Base-by-base conservation (phyloP, 2,888 invertebrate genomes). In the Dolichopus griseipennis region DNA sequence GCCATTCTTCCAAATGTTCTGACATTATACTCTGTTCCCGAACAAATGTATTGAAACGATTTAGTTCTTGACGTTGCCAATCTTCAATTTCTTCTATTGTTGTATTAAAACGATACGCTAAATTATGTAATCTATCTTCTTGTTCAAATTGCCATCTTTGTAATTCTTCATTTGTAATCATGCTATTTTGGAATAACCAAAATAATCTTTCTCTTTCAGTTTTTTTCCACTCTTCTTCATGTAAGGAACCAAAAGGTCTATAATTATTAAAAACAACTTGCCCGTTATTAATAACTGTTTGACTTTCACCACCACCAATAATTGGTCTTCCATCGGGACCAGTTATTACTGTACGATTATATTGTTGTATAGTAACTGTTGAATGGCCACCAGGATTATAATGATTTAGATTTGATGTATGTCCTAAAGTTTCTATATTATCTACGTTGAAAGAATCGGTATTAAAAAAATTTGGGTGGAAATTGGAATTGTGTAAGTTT, bases 141-240 rank as follows among this genome's bases (percentile, higher is more conserved):
- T 80, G 78, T 69, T 78, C 75, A 5, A 72, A 74, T 67, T 80
- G 78, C 80, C 80, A 80, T 18, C 75, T 76, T 64, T 76, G 76
- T 2, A 80, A 69, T 0, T 74, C 73, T 43, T 77, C 76, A 0
- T 74, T 72, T 0, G 75, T 73, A 0, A 74, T 72, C 10, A 70
- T 68, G 0, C 71, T 73, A 12, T 73, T 71, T 22, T 73, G 73
- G 67, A 81, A 71, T 34, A 76, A 74, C 80, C 80, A 80, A 66
- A 78, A 80, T 65, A 80, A 75, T 15, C 75, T 76, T 67, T 80
- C 80, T 33, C 81, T 77, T 70, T 80, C 80, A 65, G 77, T 76
- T 2, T 77, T 76, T 70, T 80, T 78, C 80, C 80, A 80, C 15
- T 76, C 75, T 41, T 78, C 81, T 41, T 78, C 78, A n/a, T 61